Evolutionary conservation across 2,113 vertebrate genomes (phyloP).

Genomic region (Euleptes europaea): DNA sequence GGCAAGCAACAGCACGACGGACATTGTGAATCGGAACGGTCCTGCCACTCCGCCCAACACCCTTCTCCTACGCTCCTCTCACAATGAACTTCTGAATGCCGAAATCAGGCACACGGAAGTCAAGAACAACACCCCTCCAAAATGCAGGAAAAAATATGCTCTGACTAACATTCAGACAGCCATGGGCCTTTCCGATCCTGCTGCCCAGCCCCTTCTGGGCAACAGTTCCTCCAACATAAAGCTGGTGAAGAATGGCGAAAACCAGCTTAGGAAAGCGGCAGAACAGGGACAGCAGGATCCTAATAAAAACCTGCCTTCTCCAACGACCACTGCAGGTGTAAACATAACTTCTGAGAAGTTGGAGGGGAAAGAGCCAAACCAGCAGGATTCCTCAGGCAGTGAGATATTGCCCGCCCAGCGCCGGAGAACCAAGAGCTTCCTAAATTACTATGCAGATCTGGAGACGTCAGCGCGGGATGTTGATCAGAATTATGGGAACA

Average conservation of each 20-base stretch:
- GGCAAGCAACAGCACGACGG: constrained; percentile 82
- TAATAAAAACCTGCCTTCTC: constrained; percentile 80
- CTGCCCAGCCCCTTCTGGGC: constrained; percentile 77
- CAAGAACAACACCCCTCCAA: constrained; percentile 85
- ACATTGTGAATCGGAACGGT: constrained; percentile 82
- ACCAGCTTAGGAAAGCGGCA: constrained; percentile 92
- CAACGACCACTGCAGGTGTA: constrained; percentile 67
- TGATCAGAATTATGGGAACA: constrained; percentile 67
- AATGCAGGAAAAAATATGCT: constrained; percentile 90
- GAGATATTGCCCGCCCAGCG: constrained; percentile 75
- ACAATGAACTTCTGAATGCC: constrained; percentile 90
- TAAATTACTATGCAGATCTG: constrained; percentile 88
- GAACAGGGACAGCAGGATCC: constrained; percentile 87
- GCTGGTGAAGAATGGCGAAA: constrained; percentile 96
- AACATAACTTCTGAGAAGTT: constrained; percentile 85
- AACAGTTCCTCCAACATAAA: constrained; percentile 90
- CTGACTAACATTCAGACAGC: constrained; percentile 90
- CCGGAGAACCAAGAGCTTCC: constrained; percentile 93
- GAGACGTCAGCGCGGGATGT: constrained; percentile 78
- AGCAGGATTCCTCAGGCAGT: constrained; percentile 64
- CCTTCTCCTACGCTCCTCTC: constrained; percentile 91
- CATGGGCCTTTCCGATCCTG: constrained; percentile 88
- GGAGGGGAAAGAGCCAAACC: constrained; percentile 83
- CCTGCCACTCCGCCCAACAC: constrained; percentile 85
- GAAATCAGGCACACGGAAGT: constrained; percentile 87